phyloP scores from a whole-genome alignment of 2,888 invertebrate genomes.

The Eupeodes latifasciatus region DNA sequence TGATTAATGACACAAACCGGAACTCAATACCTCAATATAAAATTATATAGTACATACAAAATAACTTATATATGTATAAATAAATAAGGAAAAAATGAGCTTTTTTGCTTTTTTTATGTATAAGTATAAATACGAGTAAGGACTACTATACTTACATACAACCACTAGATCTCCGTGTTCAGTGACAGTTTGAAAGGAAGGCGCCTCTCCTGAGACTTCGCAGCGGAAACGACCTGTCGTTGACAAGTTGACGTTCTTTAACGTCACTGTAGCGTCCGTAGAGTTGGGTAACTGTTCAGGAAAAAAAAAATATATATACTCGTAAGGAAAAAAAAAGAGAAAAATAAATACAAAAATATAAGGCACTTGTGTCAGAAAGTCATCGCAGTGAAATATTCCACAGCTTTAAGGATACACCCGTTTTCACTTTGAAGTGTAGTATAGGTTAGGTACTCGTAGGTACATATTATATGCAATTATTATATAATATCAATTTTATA shows the following conservation, averaged over 20 bases:
- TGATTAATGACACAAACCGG: conserved; percentile 65
- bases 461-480: not conserved
- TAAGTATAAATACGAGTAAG: too few species aligned
- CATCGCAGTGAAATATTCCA: conserved; percentile 31
- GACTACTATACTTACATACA: conserved; percentile 86
- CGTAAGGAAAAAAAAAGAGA: conserved; percentile 19
- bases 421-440: not conserved
- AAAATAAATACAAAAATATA: conserved; percentile 9
- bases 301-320: conserved; percentile 5
- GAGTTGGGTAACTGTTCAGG: conserved; percentile 88
- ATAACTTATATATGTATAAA: not conserved
- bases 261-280: conserved; percentile 87
- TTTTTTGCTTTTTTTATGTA: conserved; percentile 18
- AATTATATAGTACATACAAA: not conserved
- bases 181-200: conserved; percentile 89
- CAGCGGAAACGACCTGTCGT: conserved; percentile 88
- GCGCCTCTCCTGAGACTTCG: conserved; percentile 89
- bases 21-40: conserved; percentile 13
- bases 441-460: too few species aligned
- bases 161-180: conserved; percentile 88
- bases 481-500: conserved; percentile 4
- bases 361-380: conserved; percentile 36
- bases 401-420: not conserved
- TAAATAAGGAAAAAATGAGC: not conserved
- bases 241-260: conserved; percentile 87